Base-by-base conservation (phyloP, 2,113 vertebrate genomes). In the Centropus unirufus region DNA sequence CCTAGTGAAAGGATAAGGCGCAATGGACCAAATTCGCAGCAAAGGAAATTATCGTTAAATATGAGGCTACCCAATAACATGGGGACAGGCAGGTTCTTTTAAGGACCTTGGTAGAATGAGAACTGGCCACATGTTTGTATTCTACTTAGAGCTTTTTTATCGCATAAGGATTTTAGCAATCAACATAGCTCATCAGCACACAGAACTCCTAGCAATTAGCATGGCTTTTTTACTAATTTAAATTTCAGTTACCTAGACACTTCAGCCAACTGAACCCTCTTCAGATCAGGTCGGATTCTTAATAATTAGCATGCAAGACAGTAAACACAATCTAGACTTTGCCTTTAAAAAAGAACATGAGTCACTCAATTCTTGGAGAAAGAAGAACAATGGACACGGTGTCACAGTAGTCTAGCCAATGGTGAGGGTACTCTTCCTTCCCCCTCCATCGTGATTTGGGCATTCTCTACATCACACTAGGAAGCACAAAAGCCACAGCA, bases 331-430 rank as follows among this genome's bases (percentile, higher is more conserved):
- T 59, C 20, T 39, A 84, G 61, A 57, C 36, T 72, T 21, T 77
- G 29, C 24, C 26, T 73, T 57, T 63, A 16, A 75, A 68, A 84
- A 84, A 55, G 23, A 26, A 34, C 6, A 23, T 1, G 3, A 66
- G 52, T 70, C 18, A 66, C 20, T 44, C 40, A 40, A 16, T 14
- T 12, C 42, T 34, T 10, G 40, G 46, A 75, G 23, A n/a, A 59
- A 77, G 40, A 52, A 67, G 18, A 46, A 20, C 1, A 4, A 47
- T 36, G 9, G 6, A 73, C 4, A 5, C 0, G 0, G 12, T 66
- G 34, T 49, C 30, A 32, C 9, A 3, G 22, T 55, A 36, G 24
- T 27, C 20, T 55, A 75, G 12, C 5, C 2, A 0, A 20, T 20
- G 18, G 15, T 55, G 30, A 78, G 5, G 14, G 21, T 61, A 12